A percentile compares a stretch with the other conserved stretches of the same genome.
Conservation (phyloP, 2,888 invertebrate genomes). For the Mylabris sibirica region DNA sequence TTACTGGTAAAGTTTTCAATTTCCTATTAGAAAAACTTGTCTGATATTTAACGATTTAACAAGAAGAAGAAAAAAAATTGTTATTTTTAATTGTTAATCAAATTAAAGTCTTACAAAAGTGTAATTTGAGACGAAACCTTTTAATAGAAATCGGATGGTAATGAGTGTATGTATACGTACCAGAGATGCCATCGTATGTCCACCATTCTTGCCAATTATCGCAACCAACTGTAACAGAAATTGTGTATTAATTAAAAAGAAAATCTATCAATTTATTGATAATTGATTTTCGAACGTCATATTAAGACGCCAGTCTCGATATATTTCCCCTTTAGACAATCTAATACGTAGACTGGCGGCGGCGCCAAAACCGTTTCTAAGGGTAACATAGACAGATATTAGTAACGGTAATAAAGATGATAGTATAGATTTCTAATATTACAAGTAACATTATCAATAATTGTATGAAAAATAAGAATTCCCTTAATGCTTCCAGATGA, state of each 20-base stretch:
- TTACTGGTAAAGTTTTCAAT: not conserved
- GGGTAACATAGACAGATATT: constrained; percentile 21
- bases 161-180: too few relatives aligned
- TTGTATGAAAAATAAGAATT: not conserved
- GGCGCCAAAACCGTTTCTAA: not conserved
- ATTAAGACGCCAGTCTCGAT: not conserved
- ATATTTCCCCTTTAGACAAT: not conserved
- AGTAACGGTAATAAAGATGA: not conserved
- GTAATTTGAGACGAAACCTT: too few relatives aligned
- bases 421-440: not conserved
- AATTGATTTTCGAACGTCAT: not conserved
- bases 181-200: constrained; percentile 92
- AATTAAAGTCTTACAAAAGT: too few relatives aligned
- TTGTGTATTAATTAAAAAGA: constrained; percentile 21
- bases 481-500: constrained; percentile 8
- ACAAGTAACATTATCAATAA: not conserved
- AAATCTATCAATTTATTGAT: not conserved
- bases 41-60: not conserved
- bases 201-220: constrained; percentile 92
- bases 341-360: not conserved
- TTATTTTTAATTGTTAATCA: not conserved
- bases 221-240: constrained; percentile 70
- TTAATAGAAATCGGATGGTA: too few relatives aligned
- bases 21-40: constrained; percentile 2
- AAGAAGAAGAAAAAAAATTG: too few relatives aligned